Evolutionary conservation across 23 tunicate species (phyloP).

Genomic region (Styela plicata): DNA sequence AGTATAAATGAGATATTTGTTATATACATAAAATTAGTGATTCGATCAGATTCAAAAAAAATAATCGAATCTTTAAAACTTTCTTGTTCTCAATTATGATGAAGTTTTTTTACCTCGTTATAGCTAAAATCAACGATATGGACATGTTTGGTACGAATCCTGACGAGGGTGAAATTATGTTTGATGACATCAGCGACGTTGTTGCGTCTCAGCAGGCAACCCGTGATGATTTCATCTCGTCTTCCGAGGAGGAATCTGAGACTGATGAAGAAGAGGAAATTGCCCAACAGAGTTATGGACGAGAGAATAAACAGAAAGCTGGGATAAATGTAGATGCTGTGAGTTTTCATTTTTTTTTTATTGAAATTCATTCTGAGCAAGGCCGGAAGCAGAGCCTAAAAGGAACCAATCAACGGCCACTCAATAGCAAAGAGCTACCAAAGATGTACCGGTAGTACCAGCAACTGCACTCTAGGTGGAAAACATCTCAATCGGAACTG

Average conservation of each 20-base stretch:
- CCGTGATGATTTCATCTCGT: conserved; percentile 27
- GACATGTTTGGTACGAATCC: conserved; percentile 43
- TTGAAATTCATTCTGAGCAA: too few relatives aligned
- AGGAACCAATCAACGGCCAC: too few relatives aligned
- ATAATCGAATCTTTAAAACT: neutral
- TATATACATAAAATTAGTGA: too few relatives aligned
- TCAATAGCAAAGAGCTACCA: too few relatives aligned
- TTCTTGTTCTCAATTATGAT: neutral
- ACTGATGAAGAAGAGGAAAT: conserved; percentile 29
- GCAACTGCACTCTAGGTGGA: too few relatives aligned
- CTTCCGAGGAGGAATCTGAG: conserved; percentile 48
- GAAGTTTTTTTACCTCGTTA: neutral
- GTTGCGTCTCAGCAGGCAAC: conserved; percentile 24
- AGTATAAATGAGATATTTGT: too few relatives aligned
- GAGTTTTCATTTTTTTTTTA: too few relatives aligned
- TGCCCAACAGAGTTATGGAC: conserved; percentile 10
- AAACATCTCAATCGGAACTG: too few relatives aligned
- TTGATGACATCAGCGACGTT: conserved; percentile 71
- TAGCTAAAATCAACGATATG: conserved; percentile 86
- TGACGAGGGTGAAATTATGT: conserved; percentile 69
- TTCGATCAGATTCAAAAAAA: too few relatives aligned
- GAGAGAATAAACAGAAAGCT: conserved; percentile 16
- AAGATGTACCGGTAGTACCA: too few relatives aligned
- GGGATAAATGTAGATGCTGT: conserved; percentile 63
- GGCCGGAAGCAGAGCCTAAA: too few relatives aligned